A percentile compares a stretch with the other conserved stretches of the same genome.
Evolutionary conservation across 1,140 invertebrate genomes (phyloP).

Genomic region (Parasteatoda tepidariorum): DNA sequence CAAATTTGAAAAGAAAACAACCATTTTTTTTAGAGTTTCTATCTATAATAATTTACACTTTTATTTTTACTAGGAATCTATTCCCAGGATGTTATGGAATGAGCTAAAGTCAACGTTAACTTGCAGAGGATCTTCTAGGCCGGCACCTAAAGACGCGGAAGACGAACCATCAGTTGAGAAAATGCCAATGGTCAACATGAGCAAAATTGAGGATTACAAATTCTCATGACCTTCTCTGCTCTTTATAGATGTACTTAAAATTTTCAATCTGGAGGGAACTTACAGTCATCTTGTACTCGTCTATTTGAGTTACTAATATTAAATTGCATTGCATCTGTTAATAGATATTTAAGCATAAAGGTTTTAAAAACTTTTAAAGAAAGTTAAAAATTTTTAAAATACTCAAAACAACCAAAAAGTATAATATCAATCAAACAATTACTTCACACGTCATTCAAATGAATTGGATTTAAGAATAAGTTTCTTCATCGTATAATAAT

Average conservation of each 20-base stretch:
- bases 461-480: no score
- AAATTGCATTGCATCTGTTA: neutral
- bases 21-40: no score
- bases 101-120: slow-evolving; percentile 29
- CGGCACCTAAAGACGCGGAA: slow-evolving; percentile 29
- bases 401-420: neutral
- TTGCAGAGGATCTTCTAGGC: slow-evolving; percentile 31
- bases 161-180: slow-evolving; percentile 50
- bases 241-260: neutral
- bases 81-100: slow-evolving; percentile 38
- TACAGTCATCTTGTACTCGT: no score
- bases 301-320: no score
- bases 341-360: neutral
- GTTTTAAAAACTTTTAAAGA: neutral
- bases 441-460: no score
- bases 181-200: slow-evolving; percentile 53
- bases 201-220: slow-evolving; percentile 47
- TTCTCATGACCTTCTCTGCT: slow-evolving; percentile 27
- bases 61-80: slow-evolving; percentile 35
- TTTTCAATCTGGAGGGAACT: neutral
- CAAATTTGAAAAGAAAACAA: no score
- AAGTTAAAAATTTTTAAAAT: neutral
- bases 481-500: no score
- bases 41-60: no score
- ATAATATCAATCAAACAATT: neutral